Evolutionary conservation across 1,140 invertebrate genomes (phyloP).

Genomic region (Paracyclopina nana): DNA sequence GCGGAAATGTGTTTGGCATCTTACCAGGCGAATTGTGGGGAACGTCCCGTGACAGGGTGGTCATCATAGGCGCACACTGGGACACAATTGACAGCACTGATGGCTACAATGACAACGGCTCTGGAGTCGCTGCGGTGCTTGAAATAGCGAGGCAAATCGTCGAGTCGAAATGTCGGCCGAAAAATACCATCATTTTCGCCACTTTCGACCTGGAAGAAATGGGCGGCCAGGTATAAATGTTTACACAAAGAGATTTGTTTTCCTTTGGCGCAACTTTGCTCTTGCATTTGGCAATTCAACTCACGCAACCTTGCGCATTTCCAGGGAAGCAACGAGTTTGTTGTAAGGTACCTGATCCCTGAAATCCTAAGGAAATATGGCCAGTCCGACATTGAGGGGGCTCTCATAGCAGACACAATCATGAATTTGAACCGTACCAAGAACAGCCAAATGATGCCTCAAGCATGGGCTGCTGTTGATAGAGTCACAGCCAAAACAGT

Average conservation of each 20-base stretch:
- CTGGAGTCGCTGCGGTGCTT: constrained; percentile 27
- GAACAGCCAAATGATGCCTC: neutral
- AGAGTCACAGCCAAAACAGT: neutral
- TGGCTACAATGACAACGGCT: constrained; percentile 29
- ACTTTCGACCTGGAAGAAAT: constrained; percentile 30
- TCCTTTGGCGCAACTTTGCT: too few relatives aligned
- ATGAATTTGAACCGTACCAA: constrained; percentile 26
- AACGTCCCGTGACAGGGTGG: constrained; percentile 24
- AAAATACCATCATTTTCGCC: constrained; percentile 27
- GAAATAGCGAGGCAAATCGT: constrained; percentile 26
- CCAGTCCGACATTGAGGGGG: constrained; percentile 26
- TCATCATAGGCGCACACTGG: constrained; percentile 29
- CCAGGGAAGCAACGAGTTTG: constrained; percentile 3
- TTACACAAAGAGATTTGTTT: too few relatives aligned
- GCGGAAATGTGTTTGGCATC: constrained; percentile 27
- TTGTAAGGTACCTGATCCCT: neutral
- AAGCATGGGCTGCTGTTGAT: neutral
- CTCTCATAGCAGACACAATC: constrained; percentile 29
- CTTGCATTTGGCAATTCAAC: too few relatives aligned
- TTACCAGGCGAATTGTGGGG: constrained; percentile 25
- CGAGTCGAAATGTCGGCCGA: constrained; percentile 21
- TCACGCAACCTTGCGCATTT: too few relatives aligned
- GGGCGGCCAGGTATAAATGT: constrained; percentile 18
- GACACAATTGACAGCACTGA: constrained; percentile 23
- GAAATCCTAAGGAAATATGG: neutral